Evolutionary conservation across 2,113 vertebrate genomes (phyloP).

Genomic region (Deroptyus accipitrinus): DNA sequence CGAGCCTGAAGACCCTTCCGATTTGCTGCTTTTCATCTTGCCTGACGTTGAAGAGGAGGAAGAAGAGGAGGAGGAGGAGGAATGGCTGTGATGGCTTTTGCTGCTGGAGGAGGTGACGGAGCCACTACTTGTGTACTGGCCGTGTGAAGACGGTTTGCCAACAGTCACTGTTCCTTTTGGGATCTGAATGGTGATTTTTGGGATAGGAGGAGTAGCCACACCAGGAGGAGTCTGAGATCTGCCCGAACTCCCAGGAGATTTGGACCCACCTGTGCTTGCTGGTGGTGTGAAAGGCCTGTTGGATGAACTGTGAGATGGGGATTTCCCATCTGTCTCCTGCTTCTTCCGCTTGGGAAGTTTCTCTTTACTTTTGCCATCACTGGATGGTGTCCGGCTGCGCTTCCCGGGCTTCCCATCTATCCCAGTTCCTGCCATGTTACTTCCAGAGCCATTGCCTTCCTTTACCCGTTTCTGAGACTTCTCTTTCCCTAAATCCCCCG

Average conservation of each 20-base stretch:
- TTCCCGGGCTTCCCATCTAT: slow-evolving; percentile 89
- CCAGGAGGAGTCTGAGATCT: slow-evolving; percentile 94
- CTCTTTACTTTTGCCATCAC: slow-evolving; percentile 95
- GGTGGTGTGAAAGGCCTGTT: slow-evolving; percentile 93
- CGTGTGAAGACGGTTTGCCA: slow-evolving; percentile 91
- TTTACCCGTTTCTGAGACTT: slow-evolving; percentile 84
- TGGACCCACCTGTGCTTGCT: slow-evolving; percentile 90
- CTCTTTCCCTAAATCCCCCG: slow-evolving; percentile 80
- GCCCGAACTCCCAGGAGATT: slow-evolving; percentile 93
- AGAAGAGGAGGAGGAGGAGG: slow-evolving; percentile 83
- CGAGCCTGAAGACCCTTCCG: slow-evolving; percentile 87
- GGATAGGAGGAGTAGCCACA: slow-evolving; percentile 93
- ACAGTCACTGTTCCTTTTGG: slow-evolving; percentile 93
- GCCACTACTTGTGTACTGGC: slow-evolving; percentile 91
- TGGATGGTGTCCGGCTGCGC: slow-evolving; percentile 94
- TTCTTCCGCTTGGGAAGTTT: slow-evolving; percentile 96
- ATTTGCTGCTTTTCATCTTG: slow-evolving; percentile 93
- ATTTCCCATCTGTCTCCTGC: slow-evolving; percentile 91
- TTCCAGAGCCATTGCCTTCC: slow-evolving; percentile 79
- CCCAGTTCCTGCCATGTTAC: slow-evolving; percentile 73
- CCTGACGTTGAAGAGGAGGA: slow-evolving; percentile 88
- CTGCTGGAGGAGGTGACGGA: slow-evolving; percentile 83
- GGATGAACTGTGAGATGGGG: slow-evolving; percentile 91
- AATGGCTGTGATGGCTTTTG: slow-evolving; percentile 96
- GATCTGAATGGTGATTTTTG: slow-evolving; percentile 98